A percentile compares a stretch with the other conserved stretches of the same genome.
Evolutionary conservation across 2,797 vertebrate genomes (phyloP).

Genomic region (Macropus fuliginosus): DNA sequence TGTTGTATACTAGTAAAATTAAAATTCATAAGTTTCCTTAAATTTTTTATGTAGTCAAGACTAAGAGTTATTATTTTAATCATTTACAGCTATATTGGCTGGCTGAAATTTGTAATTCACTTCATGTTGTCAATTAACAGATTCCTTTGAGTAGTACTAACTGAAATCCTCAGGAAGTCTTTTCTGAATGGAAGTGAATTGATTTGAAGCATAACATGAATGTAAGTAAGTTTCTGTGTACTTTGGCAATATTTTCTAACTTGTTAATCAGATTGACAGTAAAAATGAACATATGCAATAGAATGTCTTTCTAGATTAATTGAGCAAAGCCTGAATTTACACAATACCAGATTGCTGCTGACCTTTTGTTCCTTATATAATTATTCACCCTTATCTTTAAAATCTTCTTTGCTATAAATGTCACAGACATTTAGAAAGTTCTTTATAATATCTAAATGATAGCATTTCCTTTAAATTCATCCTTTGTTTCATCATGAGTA

Average conservation of each 20-base stretch:
- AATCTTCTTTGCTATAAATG: background rate
- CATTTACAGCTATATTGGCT: constrained; percentile 1
- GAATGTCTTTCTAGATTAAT: background rate
- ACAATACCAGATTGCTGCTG: background rate
- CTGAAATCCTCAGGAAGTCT: constrained; percentile 24
- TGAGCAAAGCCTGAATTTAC: constrained; percentile 23
- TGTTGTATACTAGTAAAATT: constrained; percentile 10
- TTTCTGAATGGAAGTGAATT: constrained; percentile 46
- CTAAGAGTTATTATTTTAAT: constrained; percentile 3
- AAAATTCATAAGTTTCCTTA: constrained; percentile 16
- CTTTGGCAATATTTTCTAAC: background rate
- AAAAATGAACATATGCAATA: constrained; percentile 9
- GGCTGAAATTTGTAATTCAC: constrained; percentile 21
- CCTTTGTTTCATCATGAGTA: background rate
- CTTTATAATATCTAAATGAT: constrained; percentile 15
- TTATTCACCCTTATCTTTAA: constrained; percentile 31
- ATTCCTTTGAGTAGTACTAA: constrained; percentile 35
- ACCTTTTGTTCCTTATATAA: constrained; percentile 10
- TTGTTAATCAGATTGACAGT: constrained; percentile 32
- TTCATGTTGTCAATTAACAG: constrained; percentile 46
- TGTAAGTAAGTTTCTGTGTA: constrained; percentile 29
- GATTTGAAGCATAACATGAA: constrained; percentile 43
- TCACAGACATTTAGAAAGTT: background rate
- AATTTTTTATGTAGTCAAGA: constrained; percentile 39
- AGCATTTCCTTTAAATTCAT: constrained; percentile 4